Evolutionary conservation across 1,140 invertebrate genomes (phyloP).

Genomic region (Zaprionus lachaisei): DNA sequence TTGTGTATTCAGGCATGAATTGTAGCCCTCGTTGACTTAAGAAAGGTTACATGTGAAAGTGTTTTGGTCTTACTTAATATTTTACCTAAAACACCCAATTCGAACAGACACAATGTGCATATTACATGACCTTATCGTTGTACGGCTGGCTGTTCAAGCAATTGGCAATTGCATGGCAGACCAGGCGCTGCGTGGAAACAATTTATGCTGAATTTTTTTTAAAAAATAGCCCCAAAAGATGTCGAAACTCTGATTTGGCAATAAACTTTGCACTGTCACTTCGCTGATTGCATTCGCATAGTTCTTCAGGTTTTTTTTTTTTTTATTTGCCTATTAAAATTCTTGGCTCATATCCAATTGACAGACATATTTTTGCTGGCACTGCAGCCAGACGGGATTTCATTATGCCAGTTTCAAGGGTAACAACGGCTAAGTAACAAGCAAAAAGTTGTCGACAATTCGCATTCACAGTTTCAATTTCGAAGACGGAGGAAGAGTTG

Average conservation of each 20-base stretch:
- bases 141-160: constrained; percentile 22
- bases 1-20: neutral
- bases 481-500: constrained; percentile 1
- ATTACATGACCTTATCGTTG: constrained; percentile 32
- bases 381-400: constrained; percentile 37
- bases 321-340: constrained; percentile 51
- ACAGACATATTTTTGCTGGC: constrained; percentile 49
- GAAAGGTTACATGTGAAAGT: neutral
- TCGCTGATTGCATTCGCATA: constrained; percentile 66
- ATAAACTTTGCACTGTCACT: constrained; percentile 60
- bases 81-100: constrained; percentile 26
- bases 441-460: constrained; percentile 65
- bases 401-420: constrained; percentile 64
- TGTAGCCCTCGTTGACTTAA: neutral
- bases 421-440: constrained; percentile 24
- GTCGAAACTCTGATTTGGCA: constrained; percentile 39
- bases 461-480: constrained; percentile 41
- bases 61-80: constrained; percentile 2
- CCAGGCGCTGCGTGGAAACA: constrained; percentile 1
- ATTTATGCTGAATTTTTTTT: constrained; percentile 19
- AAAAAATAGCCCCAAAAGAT: neutral
- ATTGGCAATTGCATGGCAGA: constrained; percentile 38
- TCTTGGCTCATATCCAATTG: constrained; percentile 70
- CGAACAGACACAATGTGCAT: constrained; percentile 27
- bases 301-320: constrained; percentile 48